A percentile compares a stretch with the other conserved stretches of the same genome.
Evolutionary conservation across 2,113 vertebrate genomes (phyloP).

Genomic region (Salvelinus fontinalis): DNA sequence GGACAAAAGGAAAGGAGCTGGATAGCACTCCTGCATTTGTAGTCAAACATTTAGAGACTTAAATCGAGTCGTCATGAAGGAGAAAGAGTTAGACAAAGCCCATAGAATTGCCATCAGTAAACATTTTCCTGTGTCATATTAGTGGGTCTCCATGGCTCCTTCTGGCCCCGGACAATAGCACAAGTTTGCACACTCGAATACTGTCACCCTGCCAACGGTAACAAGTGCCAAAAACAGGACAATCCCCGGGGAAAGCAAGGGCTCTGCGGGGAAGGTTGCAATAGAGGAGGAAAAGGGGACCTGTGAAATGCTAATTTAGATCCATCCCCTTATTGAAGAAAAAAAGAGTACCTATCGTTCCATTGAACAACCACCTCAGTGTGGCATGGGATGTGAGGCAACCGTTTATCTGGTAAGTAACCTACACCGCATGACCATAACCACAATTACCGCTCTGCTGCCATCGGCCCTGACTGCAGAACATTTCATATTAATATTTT

Average conservation of each 20-base stretch:
- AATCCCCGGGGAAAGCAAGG: conserved; percentile 84
- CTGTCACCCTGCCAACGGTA: conserved; percentile 99
- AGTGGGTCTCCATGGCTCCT: conserved; percentile 99
- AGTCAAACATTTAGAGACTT: conserved; percentile 99
- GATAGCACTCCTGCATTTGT: conserved; percentile 99
- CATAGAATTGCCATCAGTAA: conserved; percentile 99
- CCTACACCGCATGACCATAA: conserved; percentile 46
- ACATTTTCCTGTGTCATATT: conserved; percentile 99
- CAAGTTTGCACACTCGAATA: conserved; percentile 99
- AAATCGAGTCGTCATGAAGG: conserved; percentile 99
- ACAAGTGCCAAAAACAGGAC: conserved; percentile 94
- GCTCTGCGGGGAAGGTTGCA: conserved; percentile 77
- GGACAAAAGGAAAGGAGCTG: conserved; percentile 97
- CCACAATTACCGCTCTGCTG: conserved; percentile 7
- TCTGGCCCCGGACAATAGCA: conserved; percentile 97
- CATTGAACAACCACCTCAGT: conserved; percentile 63
- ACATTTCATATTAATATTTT: neutral
- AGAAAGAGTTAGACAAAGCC: conserved; percentile 99
- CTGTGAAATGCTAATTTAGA: conserved; percentile 97
- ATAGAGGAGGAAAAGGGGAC: conserved; percentile 81
- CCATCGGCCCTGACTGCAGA: too few relatives aligned
- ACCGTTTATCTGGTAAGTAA: conserved; percentile 68
- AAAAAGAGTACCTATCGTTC: conserved; percentile 77
- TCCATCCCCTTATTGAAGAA: conserved; percentile 87
- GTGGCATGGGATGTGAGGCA: conserved; percentile 64